Evolutionary conservation across 2,113 vertebrate species (phyloP).

Genomic region (Ophthalmolycus amberensis): DNA sequence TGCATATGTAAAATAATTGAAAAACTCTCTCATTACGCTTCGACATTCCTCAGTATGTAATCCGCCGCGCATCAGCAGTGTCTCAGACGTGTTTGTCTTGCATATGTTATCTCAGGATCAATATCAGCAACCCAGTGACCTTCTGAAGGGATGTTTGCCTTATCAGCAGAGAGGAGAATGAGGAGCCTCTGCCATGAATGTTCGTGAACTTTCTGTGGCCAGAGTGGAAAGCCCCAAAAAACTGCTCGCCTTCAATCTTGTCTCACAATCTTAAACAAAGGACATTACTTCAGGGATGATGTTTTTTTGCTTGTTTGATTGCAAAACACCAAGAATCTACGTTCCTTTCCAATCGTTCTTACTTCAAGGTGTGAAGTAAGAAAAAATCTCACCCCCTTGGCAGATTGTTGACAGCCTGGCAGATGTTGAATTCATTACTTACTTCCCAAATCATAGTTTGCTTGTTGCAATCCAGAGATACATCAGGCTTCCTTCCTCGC

Average conservation of each 20-base stretch:
- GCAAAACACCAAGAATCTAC: neutral
- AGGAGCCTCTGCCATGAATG: slow-evolving; percentile 34
- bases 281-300: slow-evolving; percentile 22
- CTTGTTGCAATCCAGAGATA: slow-evolving; percentile 3
- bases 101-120: slow-evolving; percentile 63
- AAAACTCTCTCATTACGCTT: slow-evolving; percentile 11
- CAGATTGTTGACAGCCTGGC: neutral
- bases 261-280: neutral
- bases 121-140: slow-evolving; percentile 67
- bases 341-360: neutral
- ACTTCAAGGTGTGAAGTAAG: neutral
- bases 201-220: slow-evolving; percentile 33
- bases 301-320: neutral
- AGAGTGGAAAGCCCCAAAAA: slow-evolving; percentile 58
- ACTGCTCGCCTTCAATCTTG: neutral
- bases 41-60: slow-evolving; percentile 9
- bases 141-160: slow-evolving; percentile 59
- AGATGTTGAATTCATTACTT: slow-evolving; percentile 3
- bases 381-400: neutral
- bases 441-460: slow-evolving; percentile 26
- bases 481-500: slow-evolving; percentile 31
- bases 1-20: neutral
- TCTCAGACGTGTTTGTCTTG: slow-evolving; percentile 32
- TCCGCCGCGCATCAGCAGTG: slow-evolving; percentile 26
- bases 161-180: slow-evolving; percentile 44